Percentiles rank a stretch among this genome's conserved stretches.
These are phyloP conservation scores for Chaetogeoica ovagalla DNA, from an alignment of 2,888 invertebrate genomes.

Conservation along the genomic window DNA sequence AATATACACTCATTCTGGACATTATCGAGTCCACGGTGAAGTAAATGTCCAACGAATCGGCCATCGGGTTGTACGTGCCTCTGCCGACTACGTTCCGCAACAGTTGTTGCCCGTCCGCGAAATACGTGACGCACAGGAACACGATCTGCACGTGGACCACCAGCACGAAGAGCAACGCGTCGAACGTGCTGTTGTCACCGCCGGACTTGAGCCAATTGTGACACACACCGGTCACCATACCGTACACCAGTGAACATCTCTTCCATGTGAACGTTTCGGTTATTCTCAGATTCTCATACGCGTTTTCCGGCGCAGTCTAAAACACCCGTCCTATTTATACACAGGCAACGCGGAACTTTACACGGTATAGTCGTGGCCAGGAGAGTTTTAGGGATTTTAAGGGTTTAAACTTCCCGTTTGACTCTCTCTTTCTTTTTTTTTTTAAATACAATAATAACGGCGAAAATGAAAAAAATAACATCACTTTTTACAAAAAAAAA, in stretches of 20 bases:
- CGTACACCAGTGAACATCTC: slow-evolving; percentile 9
- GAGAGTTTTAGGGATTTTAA: too few relatives aligned
- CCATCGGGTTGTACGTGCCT: slow-evolving; percentile 22
- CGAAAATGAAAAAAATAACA: too few relatives aligned
- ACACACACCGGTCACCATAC: background rate
- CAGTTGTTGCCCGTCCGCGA: slow-evolving; percentile 25
- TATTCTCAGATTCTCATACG: background rate
- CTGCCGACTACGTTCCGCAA: slow-evolving; percentile 5
- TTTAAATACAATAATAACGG: too few relatives aligned
- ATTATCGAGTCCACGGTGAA: slow-evolving; percentile 29
- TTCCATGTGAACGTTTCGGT: slow-evolving; percentile 4
- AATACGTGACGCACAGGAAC: slow-evolving; percentile 32
- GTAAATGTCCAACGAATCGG: slow-evolving; percentile 29
- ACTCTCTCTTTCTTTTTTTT: too few relatives aligned
- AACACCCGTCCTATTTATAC: background rate
- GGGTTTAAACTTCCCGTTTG: too few relatives aligned
- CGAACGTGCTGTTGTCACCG: background rate
- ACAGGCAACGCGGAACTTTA: too few relatives aligned
- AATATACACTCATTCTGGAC: background rate
- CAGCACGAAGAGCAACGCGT: slow-evolving; percentile 17
- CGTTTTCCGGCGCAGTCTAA: background rate
- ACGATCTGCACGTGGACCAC: slow-evolving; percentile 29
- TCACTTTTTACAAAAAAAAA: too few relatives aligned
- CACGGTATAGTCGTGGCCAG: too few relatives aligned
- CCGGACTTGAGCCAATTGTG: slow-evolving; percentile 5